These are phyloP conservation scores for Carcina quercana DNA, from an alignment of 2,888 invertebrate species.

Conservation along the genomic window DNA sequence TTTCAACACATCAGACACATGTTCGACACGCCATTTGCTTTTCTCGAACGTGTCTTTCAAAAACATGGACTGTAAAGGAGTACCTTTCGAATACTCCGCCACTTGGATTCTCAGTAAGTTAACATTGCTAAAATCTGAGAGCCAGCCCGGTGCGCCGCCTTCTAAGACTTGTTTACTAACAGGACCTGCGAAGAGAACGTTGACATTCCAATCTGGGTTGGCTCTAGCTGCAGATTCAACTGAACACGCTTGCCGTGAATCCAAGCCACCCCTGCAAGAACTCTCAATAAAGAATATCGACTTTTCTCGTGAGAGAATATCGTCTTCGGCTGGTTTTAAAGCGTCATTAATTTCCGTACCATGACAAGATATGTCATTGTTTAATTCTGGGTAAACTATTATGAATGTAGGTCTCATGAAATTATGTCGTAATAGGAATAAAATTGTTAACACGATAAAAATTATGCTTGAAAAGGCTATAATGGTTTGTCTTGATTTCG, in stretches of 20 bases:
- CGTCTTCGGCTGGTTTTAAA: too few species aligned
- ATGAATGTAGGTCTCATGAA: too few species aligned
- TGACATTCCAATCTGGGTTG: slow-evolving; percentile 69
- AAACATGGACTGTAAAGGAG: slow-evolving; percentile 74
- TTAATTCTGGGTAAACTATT: too few species aligned
- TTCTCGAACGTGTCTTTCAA: slow-evolving; percentile 54
- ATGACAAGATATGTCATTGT: too few species aligned
- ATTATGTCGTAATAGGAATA: too few species aligned
- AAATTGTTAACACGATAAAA: too few species aligned
- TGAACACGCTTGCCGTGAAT: slow-evolving; percentile 75
- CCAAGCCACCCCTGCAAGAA: slow-evolving; percentile 63
- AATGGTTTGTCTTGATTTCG: too few species aligned
- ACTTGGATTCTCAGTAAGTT: slow-evolving; percentile 65
- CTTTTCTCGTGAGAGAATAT: slow-evolving; percentile 22
- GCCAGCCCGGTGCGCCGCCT: not conserved
- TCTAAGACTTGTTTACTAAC: not conserved
- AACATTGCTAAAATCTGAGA: slow-evolving; percentile 64
- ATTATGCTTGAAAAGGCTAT: too few species aligned
- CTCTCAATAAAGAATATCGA: slow-evolving; percentile 78
- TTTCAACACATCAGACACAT: not conserved
- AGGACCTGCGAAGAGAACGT: slow-evolving; percentile 28
- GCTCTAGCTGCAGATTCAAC: slow-evolving; percentile 76
- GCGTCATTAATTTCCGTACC: too few species aligned
- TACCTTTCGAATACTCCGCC: slow-evolving; percentile 62
- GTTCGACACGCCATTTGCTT: slow-evolving; percentile 64